phyloP scores from a whole-genome alignment of 2,113 vertebrate species.

The Numida meleagris region DNA sequence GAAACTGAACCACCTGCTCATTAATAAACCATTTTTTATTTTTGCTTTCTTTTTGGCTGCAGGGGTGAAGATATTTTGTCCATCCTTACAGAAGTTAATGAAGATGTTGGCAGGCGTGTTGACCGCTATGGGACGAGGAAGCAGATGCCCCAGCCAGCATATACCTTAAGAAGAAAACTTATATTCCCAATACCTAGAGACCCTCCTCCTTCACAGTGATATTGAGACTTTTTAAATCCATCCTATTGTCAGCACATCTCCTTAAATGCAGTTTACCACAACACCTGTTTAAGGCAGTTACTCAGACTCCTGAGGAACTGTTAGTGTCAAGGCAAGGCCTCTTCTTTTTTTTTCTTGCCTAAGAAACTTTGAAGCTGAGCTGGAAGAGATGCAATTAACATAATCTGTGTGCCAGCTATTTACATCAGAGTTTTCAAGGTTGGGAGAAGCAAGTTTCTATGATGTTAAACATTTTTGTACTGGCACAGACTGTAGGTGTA shows the following conservation, averaged over 20 bases:
- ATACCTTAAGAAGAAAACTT: constrained; percentile 81
- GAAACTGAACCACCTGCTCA: background rate
- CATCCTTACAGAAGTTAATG: constrained; percentile 89
- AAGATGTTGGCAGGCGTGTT: constrained; percentile 79
- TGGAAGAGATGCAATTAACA: background rate
- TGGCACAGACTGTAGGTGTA: background rate
- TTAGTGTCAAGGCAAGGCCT: background rate
- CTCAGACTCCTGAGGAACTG: background rate
- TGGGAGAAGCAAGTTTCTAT: background rate
- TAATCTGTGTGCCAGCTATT: background rate
- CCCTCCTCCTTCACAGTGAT: background rate
- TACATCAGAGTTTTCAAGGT: background rate
- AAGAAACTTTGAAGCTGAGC: background rate
- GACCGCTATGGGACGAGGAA: constrained; percentile 24
- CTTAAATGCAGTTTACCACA: background rate
- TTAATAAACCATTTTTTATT: background rate
- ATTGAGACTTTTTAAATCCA: background rate
- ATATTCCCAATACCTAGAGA: constrained; percentile 80
- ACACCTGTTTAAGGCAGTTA: background rate
- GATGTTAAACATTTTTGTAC: background rate
- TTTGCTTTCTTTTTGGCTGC: background rate
- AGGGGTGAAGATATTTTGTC: constrained; percentile 85
- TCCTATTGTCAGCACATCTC: background rate
- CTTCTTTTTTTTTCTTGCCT: background rate
- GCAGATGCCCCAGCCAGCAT: constrained; percentile 89